Base-by-base conservation (phyloP, 2,797 vertebrate genomes). In the Paedocypris micromegethes region DNA sequence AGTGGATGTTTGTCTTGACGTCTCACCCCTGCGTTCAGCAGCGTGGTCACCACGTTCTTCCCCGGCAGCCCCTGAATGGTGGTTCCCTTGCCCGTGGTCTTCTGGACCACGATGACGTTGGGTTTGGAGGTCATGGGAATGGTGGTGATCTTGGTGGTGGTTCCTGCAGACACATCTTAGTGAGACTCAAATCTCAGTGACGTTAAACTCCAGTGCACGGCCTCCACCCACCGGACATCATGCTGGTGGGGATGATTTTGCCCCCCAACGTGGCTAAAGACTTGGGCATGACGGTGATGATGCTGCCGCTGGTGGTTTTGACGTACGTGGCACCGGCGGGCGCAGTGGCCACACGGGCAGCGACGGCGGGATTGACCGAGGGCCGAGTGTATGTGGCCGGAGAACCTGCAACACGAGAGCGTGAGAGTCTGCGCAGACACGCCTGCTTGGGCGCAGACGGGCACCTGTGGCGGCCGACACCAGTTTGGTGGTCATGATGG, bases 51-150 rank as follows among this genome's bases (percentile, higher is more conserved):
- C 66, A 98, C 95, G 2, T 96, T 98, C 86, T 99, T 99, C 68
- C 95, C 94, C 0, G 97, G 95, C 74, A 98, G 90, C 2, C 97
- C 95, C 77, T 98, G 97, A 77, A 99, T 96, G 72, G 96, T 97
- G 0, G 96, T 91, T 78, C 95, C 95, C 86, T 99, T 99, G 40
- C 95, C 96, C 0, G 94, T 93, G 37, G 95, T 97, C 74, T 99
- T 98, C 85, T 99, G 97, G 68, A 98, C 97, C 78, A 99, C 97
- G 3, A 99, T 99, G 75, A 98, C 96, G 5, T 98, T 99, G 9
- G 97, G 96, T 75, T 99, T 99, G 9, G 97, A 99, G 4, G 92
- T 96, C 94, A 99, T 97, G 65, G 97, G 97, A 78, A 98, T 98
- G 69, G 97, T 98, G 72, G 96, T 98, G 86, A 99, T 98, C 89